Evolutionary conservation across 2,113 vertebrate species (phyloP), one percentile per base, ranked within the genome.

Genomic region (Cromileptes altivelis): DNA sequence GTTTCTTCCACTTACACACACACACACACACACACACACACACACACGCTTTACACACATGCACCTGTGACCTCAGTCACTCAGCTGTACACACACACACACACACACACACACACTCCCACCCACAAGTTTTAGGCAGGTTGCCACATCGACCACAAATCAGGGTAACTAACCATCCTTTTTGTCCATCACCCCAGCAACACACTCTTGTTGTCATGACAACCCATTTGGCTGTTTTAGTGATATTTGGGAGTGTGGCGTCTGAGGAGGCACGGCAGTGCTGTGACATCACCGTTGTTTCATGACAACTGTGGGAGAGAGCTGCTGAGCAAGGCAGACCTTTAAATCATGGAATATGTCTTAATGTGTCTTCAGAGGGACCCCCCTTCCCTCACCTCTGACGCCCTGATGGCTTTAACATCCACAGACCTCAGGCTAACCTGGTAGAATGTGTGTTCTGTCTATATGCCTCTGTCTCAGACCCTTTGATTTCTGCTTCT

Each of bases 401-500:
- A 80, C 63, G 65, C 82, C 70, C 78, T 93, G 91, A 95, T 95
- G 84, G 85, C 87, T 94, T 93, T 92, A 93, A 90, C 94, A 95
- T 89, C 78, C 88, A 37, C 86, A 89, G 81, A 85, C 87, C 78
- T 87, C 80, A 71, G 78, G 60, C 74, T 91, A 89, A 87, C 81
- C 88, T 86, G 70, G 50, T 63, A 42, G 52, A 85, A 47, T 70
- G 33, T 18, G 70, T 65, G 55, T 62, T 81, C 23, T 58, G 53
- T 71, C 67, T 56, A 0, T 70, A 2, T 19, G 56, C 23, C 23
- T 82, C 63, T 74, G 23, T 75, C 57, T 85, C 73, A 37, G 7
- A 64, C 47, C 6, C 23, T 68, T 8, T 14, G 12, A 63, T 71
- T 81, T 78, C 60, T 60, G 45, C 58, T 56, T 82, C 14, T 78